Evolutionary conservation across 2,113 vertebrate species (phyloP), one percentile per base, ranked within the genome.

Genomic region (Athene noctua): DNA sequence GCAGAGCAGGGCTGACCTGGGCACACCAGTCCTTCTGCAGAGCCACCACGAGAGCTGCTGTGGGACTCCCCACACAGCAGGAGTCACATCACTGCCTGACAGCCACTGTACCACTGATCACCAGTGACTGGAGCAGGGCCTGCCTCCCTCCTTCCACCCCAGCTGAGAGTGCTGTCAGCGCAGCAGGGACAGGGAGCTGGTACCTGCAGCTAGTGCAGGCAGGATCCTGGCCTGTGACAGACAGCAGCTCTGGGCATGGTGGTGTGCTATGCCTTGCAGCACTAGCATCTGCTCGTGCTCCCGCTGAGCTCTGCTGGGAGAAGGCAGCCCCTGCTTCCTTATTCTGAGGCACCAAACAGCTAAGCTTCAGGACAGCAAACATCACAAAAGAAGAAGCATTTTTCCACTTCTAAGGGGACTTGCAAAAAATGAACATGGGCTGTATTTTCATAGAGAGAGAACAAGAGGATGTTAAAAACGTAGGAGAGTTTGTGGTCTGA

Each of bases 131-230:
- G 32, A 22, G 44, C 26, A 46, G 77, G 29, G 11, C 7, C 57
- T 75, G 65, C 7, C 38, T 30, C 21, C 27, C 26, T 88, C 34
- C 38, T 79, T n/a, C 51, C 71, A 26, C 6, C 25, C n/a, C 4
- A 4, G 26, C 68, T 11, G 38, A 46, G 67, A 30, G 72, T 71
- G 52, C 58, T 0, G 0, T 8, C 18, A 8, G 15, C 5, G 1
- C 6, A 20, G 54, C 36, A 44, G 63, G 46, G 49, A 22, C 6
- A 6, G 34, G 71, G 30, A 81, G 34, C 73, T 40, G 79, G 49
- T 15, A 25, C 4, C 58, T 22, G 79, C 49, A 65, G 68, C 40
- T 3, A 1, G 7, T 9, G 34, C 26, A 13, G 58, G 65, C 51
- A 52, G 71, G 34, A 54, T 19, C 87, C 80, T 68, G 58, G 74